Evolutionary conservation across 1,140 invertebrate genomes (phyloP).

Genomic region (Pogonognathellus flavescens): DNA sequence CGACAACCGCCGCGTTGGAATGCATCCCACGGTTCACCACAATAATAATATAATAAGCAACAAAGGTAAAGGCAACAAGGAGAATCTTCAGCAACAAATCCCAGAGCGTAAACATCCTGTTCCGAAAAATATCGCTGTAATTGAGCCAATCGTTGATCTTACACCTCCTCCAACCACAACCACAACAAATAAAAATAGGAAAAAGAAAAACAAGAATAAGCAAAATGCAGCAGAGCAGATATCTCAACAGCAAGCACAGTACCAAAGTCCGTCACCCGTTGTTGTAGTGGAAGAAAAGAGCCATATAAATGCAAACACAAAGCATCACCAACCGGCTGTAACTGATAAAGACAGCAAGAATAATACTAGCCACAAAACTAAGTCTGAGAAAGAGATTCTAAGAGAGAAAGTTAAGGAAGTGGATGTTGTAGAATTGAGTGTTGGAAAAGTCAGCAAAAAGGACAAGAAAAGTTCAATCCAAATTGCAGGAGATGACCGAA

Average conservation of each 20-base stretch:
- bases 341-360: conserved; percentile 42
- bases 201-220: conserved; percentile 72
- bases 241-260: conserved; percentile 8
- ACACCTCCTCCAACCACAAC: conserved; percentile 72
- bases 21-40: conserved; percentile 42
- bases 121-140: conserved; percentile 35
- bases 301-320: conserved; percentile 44
- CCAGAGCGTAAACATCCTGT: conserved; percentile 15
- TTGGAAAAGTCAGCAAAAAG: conserved; percentile 30
- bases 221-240: conserved; percentile 8
- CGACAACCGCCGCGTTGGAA: conserved; percentile 11
- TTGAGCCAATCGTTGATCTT: conserved; percentile 38
- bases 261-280: conserved; percentile 44
- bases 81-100: conserved; percentile 58
- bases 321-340: conserved; percentile 26
- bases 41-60: conserved; percentile 34
- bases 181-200: conserved; percentile 80
- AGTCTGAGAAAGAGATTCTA: conserved; percentile 50
- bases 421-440: conserved; percentile 33
- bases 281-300: conserved; percentile 60
- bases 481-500: not conserved
- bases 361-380: conserved; percentile 7
- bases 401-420: conserved; percentile 60
- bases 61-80: conserved; percentile 64
- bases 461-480: conserved; percentile 16